These are phyloP conservation scores for Philotrypesis tridentata DNA, from an alignment of 1,140 invertebrate genomes.

Conservation along the genomic window DNA sequence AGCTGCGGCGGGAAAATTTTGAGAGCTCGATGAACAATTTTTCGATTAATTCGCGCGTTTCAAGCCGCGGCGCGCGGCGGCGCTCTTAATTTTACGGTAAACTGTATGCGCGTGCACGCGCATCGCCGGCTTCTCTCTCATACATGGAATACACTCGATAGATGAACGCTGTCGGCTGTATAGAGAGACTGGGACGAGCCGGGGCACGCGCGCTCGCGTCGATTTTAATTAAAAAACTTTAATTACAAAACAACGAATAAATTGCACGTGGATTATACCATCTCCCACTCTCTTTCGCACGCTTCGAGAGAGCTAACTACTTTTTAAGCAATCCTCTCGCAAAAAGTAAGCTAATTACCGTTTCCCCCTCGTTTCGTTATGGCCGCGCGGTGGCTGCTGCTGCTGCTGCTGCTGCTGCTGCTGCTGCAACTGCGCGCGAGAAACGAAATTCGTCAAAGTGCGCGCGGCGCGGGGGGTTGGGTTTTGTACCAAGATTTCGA, in stretches of 20 bases:
- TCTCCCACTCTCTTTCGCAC: slow-evolving; percentile 52
- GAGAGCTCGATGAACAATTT: neutral
- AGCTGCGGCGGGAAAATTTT: neutral
- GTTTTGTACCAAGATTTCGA: neutral
- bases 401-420: no score
- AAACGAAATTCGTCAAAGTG: neutral
- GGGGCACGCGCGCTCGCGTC: neutral
- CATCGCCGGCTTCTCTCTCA: no score
- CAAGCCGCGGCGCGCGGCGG: no score
- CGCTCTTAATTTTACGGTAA: no score
- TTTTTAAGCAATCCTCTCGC: neutral
- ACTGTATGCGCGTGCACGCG: neutral
- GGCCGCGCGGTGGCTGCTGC: no score
- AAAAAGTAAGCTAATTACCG: slow-evolving; percentile 17
- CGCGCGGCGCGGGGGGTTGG: no score
- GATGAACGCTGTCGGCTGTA: slow-evolving; percentile 7
- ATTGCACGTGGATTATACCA: slow-evolving; percentile 3
- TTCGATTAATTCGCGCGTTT: neutral
- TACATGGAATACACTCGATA: no score
- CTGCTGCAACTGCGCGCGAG: no score
- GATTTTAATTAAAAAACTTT: slow-evolving; percentile 46
- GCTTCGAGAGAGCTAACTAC: neutral
- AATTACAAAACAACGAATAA: slow-evolving; percentile 34
- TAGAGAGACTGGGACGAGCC: no score
- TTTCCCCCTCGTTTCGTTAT: neutral